Base-by-base conservation (phyloP, 2,888 invertebrate genomes). In the Dascillus cervinus region DNA sequence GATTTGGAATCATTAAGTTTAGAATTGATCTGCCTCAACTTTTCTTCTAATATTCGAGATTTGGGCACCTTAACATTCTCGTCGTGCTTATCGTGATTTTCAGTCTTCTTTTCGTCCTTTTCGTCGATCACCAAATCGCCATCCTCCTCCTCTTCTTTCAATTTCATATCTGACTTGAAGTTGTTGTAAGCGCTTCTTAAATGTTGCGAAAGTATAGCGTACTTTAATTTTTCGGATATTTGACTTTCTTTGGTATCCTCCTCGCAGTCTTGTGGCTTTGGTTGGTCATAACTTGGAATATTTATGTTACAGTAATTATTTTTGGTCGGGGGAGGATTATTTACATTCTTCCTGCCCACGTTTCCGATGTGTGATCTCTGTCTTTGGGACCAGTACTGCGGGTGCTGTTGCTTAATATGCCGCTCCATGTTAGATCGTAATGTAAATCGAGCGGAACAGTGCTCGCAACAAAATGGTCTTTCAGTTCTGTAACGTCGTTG, bases 371-470 rank as follows among this genome's bases (percentile, higher is more conserved):
- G 73, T 2, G 72, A 72, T 13, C 79, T 65, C 48, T 87, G 81
- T 21, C 86, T 69, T 42, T 87, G 83, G 29, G 84, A 84, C 83
- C 90, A 91, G 55, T 77, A 82, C 40, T 88, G 85, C 0, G 91
- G 91, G 67, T 94, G 94, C 49, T 92, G 91, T 50, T 91, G 90
- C 56, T 92, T 92, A 2, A 92, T 86, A 50, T 94, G 94, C 0
- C 91, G 73, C 60, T 92, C 92, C 89, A 92, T 92, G 52, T 94
- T 92, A 5, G 90, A 90, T n/a, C 89, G 73, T 6, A 92, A 66
- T 1, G 92, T 92, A 54, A 94, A 94, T 29, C 87, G 72, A 0
- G 91, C 90, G 0, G 87, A 82, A 62, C 94, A 92, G 55, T 89
- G 86, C 34, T 87, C 86, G 60, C 92, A 94, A 1, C 84, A 82